Base-by-base conservation (phyloP, 2,113 vertebrate genomes). In the Coreoperca whiteheadi region DNA sequence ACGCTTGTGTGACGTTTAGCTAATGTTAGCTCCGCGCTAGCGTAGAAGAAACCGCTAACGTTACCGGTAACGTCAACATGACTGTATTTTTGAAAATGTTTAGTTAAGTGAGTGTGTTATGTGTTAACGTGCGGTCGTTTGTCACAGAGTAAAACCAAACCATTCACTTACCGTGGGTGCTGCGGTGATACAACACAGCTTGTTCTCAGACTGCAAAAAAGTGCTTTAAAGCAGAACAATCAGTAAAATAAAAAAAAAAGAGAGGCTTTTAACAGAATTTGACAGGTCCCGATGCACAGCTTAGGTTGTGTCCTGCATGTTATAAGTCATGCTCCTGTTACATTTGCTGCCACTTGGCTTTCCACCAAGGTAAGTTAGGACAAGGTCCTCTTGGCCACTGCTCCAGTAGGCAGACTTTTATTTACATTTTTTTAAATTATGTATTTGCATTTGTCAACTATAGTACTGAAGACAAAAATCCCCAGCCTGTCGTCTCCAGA, bases 1-100 rank as follows among this genome's bases (percentile, higher is more conserved):
- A 1, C 14, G 8, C 12, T 3, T 1, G 0, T 57, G 30, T 30
- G 23, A 30, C 34, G 25, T 51, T 46, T 10, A 16, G 68, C 79
- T 80, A 48, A 81, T 53, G 48, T 64, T 85, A 87, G 77, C 85
- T 73, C 3, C 2, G 1, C 0, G 53, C 56, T 69, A 82, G 74
- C 69, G 9, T 7, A 77, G 70, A 37, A 57, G n/a, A 39, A 71
- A 14, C 21, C 12, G 3, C 9, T 7, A 41, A 41, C 39, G 9
- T 41, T 8, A 4, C 30, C 50, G 15, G 15, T 25, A 34, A 34
- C 32, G 32, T 4, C 32, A 34, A 34, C 6, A 34, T 34, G 4
- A 25, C 16, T 51, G 21, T 23, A 1, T 14, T 60, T 28, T 6
- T 25, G 8, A 28, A 7, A 32, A 16, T 25, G 12, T 43, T 56